Conservation (phyloP, 2,888 invertebrate genomes). For the Leucania comma region DNA sequence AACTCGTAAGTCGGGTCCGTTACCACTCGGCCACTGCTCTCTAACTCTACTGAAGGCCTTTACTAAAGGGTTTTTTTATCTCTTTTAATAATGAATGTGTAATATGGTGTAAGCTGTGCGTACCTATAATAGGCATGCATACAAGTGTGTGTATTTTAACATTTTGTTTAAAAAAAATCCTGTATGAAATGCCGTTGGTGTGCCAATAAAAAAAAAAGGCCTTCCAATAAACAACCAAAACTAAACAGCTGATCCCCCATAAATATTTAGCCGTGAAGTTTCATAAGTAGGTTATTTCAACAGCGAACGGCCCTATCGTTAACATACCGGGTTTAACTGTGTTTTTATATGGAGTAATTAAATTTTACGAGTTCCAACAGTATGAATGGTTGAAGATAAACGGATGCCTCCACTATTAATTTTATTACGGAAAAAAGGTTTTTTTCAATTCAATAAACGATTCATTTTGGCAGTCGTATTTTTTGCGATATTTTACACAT, state of each 20-base stretch:
- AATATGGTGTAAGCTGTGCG: too few relatives aligned
- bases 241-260: conserved; percentile 3
- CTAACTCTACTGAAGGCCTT: too few relatives aligned
- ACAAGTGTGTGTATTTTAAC: too few relatives aligned
- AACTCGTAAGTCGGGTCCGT: too few relatives aligned
- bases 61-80: too few relatives aligned
- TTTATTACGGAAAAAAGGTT: conserved; percentile 54
- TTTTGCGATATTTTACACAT: conserved; percentile 4
- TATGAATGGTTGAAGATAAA: conserved; percentile 51
- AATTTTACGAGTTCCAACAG: conserved; percentile 56
- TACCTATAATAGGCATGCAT: too few relatives aligned
- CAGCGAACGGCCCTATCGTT: conserved; percentile 27
- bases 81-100: too few relatives aligned
- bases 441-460: conserved; percentile 49
- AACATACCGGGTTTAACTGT: conserved; percentile 51
- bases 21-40: too few relatives aligned
- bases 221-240: neutral
- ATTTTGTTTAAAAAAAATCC: too few relatives aligned
- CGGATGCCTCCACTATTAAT: conserved; percentile 50
- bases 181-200: too few relatives aligned
- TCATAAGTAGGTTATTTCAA: conserved; percentile 44
- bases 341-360: conserved; percentile 64
- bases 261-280: conserved; percentile 11
- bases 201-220: too few relatives aligned
- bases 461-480: conserved; percentile 11